Evolutionary conservation across 37 sponge, comb jelly and placozoan species (phyloP), one percentile per base, ranked within the genome.

Genomic region (Aphrocallistes beatrix): DNA sequence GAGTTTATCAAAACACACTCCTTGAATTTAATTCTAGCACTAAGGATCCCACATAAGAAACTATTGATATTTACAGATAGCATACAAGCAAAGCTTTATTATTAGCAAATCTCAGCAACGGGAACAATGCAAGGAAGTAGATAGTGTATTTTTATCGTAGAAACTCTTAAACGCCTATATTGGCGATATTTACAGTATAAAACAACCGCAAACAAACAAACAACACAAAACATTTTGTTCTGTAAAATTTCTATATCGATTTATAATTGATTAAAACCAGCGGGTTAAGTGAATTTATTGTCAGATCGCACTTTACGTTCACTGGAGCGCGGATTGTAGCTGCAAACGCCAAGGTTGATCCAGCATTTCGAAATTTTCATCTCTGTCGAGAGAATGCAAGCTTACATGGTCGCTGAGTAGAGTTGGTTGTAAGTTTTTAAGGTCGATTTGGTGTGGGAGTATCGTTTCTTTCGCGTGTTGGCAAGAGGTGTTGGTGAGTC

Each of bases 91-190:
- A n/a, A n/a, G n/a, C n/a, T n/a, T n/a, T n/a, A n/a, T n/a, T n/a
- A n/a, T n/a, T n/a, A n/a, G n/a, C n/a, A n/a, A n/a, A n/a, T n/a
- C n/a, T n/a, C n/a, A n/a, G n/a, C n/a, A n/a, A n/a, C n/a, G n/a
- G n/a, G n/a, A n/a, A n/a, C n/a, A 60, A 3, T 60, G 25, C 32
- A 21, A 13, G 75, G 21, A 60, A 19, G n/a, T 30, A 60, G 21
- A 60, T 60, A 60, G n/a, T 60, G 25, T 60, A n/a, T n/a, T n/a
- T n/a, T n/a, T n/a, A 60, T 60, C 75, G 75, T 60, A 60, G 49
- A 60, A 3, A 60, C 75, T 19, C 75, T 30, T 3, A 42, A 16
- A 13, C n/a, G 8, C n/a, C n/a, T 6, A 60, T 30, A 32, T 16
- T 25, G 75, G 75, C 75, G 75, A 60, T 60, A 60, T 60, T 60